phyloP scores from a whole-genome alignment of 2,888 invertebrate species.

The Taphrorychus bicolor region DNA sequence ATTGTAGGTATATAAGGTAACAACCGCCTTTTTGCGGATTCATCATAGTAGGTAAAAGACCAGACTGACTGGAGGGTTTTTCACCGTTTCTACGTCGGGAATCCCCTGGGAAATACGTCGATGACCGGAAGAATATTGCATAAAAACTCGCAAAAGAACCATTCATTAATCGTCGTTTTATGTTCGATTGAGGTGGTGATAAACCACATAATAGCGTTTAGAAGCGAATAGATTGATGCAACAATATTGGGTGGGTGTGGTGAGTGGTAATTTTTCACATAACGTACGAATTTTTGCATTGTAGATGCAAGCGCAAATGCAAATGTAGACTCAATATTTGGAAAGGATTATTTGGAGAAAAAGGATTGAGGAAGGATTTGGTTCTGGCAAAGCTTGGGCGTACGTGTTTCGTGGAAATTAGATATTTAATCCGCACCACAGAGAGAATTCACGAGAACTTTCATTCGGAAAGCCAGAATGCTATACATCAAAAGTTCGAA shows the following conservation, averaged over 20 bases:
- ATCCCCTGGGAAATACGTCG: conserved; percentile 17
- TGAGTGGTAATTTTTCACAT: too few relatives aligned
- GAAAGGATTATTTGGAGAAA: too few relatives aligned
- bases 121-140: conserved; percentile 16
- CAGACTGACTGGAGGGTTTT: conserved; percentile 7
- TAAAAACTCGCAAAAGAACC: conserved; percentile 9
- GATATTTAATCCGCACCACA: too few relatives aligned
- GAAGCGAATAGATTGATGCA: neutral
- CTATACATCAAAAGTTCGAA: too few relatives aligned
- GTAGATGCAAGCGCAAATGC: too few relatives aligned
- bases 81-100: conserved; percentile 19
- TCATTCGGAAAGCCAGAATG: too few relatives aligned
- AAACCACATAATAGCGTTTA: neutral
- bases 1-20: neutral
- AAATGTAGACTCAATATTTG: too few relatives aligned
- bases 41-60: conserved; percentile 5
- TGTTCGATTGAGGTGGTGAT: conserved; percentile 14
- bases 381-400: too few relatives aligned
- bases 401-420: too few relatives aligned
- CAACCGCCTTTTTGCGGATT: neutral
- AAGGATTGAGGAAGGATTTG: too few relatives aligned
- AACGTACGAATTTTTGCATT: too few relatives aligned
- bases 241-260: neutral
- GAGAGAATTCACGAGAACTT: too few relatives aligned
- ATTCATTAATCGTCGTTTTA: conserved; percentile 13